Evolutionary conservation across 2,888 invertebrate genomes (phyloP).

Genomic region (Oscheius sp.): DNA sequence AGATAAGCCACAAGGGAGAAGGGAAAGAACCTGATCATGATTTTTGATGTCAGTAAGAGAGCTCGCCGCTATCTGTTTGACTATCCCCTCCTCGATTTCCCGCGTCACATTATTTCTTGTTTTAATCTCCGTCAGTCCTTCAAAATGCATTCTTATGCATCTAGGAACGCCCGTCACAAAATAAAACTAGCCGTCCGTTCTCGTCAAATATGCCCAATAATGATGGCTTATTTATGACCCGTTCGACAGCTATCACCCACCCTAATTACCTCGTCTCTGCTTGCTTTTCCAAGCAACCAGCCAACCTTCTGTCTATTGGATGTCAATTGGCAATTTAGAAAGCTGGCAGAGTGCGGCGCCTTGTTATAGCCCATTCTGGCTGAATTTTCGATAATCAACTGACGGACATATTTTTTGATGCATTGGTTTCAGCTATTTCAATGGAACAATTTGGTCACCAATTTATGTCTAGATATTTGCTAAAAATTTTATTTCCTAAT

Average conservation of each 20-base stretch:
- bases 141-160: not conserved
- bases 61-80: not conserved
- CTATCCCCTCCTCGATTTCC: not conserved
- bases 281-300: not conserved
- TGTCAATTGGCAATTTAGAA: constrained; percentile 17
- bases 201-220: constrained; percentile 11
- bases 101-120: not conserved
- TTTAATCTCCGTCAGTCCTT: not conserved
- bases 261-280: not conserved
- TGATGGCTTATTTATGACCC: constrained; percentile 2
- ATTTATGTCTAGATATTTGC: no score
- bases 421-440: no score
- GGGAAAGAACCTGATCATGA: no score
- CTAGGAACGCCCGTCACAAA: not conserved
- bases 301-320: constrained; percentile 1
- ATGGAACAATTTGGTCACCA: no score
- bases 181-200: not conserved
- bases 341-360: constrained; percentile 1
- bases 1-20: not conserved
- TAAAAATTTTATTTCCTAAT: no score
- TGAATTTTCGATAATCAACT: not conserved
- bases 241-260: not conserved
- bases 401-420: no score
- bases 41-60: not conserved
- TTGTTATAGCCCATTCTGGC: constrained; percentile 1